Evolutionary conservation across 2,113 vertebrate genomes (phyloP).

Genomic region (Rhynchomys soricoides): DNA sequence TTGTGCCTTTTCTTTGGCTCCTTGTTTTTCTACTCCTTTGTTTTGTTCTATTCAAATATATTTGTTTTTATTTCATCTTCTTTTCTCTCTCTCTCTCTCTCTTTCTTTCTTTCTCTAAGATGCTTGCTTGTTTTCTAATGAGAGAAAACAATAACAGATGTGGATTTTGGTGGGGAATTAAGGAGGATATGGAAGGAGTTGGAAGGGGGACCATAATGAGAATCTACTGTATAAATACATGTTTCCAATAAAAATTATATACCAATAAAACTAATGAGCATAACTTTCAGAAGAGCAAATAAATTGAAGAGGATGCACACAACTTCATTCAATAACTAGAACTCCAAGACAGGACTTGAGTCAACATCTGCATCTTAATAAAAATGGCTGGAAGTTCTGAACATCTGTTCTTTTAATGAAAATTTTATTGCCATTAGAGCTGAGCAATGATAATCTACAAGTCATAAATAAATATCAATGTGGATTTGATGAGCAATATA

Average conservation of each 20-base stretch:
- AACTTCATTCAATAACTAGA: neutral
- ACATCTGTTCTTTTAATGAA: slow-evolving; percentile 50
- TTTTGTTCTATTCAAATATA: neutral
- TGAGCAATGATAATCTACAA: slow-evolving; percentile 50
- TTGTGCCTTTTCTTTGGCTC: neutral
- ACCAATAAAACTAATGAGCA: neutral
- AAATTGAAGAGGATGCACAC: neutral
- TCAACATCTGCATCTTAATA: neutral
- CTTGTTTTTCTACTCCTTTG: neutral
- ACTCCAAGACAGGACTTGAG: neutral
- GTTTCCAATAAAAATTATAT: neutral
- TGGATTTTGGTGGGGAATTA: neutral
- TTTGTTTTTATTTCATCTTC: neutral
- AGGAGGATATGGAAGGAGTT: no score
- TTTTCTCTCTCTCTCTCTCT: neutral
- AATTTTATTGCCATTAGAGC: slow-evolving; percentile 32
- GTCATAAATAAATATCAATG: slow-evolving; percentile 24
- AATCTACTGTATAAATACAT: neutral
- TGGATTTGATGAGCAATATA: slow-evolving; percentile 25
- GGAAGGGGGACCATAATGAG: neutral
- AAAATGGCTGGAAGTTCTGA: slow-evolving; percentile 30
- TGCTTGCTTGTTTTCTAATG: neutral
- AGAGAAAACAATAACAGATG: neutral
- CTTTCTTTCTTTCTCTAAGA: neutral
- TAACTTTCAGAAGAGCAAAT: neutral